Evolutionary conservation across 1,140 invertebrate genomes (phyloP).

Genomic region (Drosophila saltans): DNA sequence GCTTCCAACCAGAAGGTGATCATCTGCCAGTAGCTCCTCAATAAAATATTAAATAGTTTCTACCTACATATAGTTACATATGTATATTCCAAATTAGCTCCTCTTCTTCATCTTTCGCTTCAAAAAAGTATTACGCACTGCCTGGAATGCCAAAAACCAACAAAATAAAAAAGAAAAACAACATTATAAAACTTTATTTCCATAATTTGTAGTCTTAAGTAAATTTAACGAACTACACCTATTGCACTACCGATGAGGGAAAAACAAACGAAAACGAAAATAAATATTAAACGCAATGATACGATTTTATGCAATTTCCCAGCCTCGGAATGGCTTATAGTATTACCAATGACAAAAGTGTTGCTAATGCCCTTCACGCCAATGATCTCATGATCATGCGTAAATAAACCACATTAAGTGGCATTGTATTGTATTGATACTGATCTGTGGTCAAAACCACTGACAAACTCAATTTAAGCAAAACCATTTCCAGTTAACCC

Average conservation of each 20-base stretch:
- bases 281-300: constrained; percentile 18
- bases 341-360: constrained; percentile 57
- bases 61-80: not conserved
- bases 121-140: constrained; percentile 51
- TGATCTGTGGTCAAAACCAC: constrained; percentile 35
- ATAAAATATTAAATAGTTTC: constrained; percentile 39
- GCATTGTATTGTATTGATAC: constrained; percentile 47
- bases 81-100: not conserved
- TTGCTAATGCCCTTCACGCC: constrained; percentile 66
- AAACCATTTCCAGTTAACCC: not conserved
- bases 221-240: constrained; percentile 23
- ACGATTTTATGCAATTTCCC: constrained; percentile 41
- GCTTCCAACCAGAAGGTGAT: constrained; percentile 84
- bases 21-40: constrained; percentile 87
- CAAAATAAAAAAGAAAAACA: constrained; percentile 31
- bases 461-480: not conserved
- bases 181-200: constrained; percentile 24
- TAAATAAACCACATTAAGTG: constrained; percentile 54
- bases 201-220: constrained; percentile 53
- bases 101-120: constrained; percentile 28
- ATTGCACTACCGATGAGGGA: constrained; percentile 13
- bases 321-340: constrained; percentile 74
- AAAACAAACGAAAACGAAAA: constrained; percentile 32
- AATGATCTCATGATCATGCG: constrained; percentile 42
- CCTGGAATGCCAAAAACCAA: constrained; percentile 52